Evolutionary conservation across 2,797 vertebrate species (phyloP).

Genomic region (Mormyrops boulengeri): DNA sequence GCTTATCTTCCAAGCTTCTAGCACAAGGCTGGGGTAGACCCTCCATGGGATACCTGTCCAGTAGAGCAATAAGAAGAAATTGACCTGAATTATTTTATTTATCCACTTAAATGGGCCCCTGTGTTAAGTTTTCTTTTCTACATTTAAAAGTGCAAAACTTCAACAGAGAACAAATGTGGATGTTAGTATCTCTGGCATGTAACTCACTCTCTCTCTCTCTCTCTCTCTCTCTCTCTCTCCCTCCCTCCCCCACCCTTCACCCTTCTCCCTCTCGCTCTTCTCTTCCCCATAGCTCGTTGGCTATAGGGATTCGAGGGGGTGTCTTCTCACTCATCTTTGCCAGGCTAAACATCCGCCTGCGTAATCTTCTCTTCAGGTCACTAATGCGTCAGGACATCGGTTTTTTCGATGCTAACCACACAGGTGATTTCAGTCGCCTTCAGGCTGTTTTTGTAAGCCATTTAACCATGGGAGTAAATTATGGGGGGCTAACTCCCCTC

Average conservation of each 20-base stretch:
- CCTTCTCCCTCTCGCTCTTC: neutral
- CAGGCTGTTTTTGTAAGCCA: neutral
- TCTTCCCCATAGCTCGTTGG: slow-evolving; percentile 72
- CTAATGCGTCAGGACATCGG: slow-evolving; percentile 87
- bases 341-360: slow-evolving; percentile 82
- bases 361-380: slow-evolving; percentile 83
- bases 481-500: neutral
- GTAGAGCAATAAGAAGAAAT: neutral
- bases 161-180: neutral
- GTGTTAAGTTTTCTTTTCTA: neutral
- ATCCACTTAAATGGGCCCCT: neutral
- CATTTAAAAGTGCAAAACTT: neutral
- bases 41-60: neutral
- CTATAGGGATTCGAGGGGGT: slow-evolving; percentile 82
- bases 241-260: neutral
- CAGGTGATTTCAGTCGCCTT: slow-evolving; percentile 59
- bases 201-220: neutral
- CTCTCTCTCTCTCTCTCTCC: neutral
- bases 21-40: neutral
- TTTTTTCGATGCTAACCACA: slow-evolving; percentile 92
- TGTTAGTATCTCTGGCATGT: neutral
- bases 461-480: neutral
- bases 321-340: slow-evolving; percentile 84
- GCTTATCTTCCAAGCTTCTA: neutral
- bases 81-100: neutral